Evolutionary conservation across 2,113 vertebrate genomes (phyloP).

Genomic region (Puffinus mauretanicus): DNA sequence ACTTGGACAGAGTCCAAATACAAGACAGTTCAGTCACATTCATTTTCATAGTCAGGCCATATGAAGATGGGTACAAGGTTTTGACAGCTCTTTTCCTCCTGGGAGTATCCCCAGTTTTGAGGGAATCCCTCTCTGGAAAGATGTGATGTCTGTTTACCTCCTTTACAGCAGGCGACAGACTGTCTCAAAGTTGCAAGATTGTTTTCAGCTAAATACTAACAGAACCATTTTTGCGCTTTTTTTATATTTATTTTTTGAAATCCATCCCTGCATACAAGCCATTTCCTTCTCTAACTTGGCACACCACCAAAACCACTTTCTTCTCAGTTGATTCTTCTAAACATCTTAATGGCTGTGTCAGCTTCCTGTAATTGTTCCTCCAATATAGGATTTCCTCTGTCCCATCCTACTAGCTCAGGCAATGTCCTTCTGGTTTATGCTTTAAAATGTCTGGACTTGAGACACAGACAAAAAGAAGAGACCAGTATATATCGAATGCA

Average conservation of each 20-base stretch:
- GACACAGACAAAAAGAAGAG: slow-evolving; percentile 19
- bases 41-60: not conserved
- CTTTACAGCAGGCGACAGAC: not conserved
- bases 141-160: not conserved
- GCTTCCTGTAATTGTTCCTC: slow-evolving; percentile 79
- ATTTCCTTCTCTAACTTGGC: slow-evolving; percentile 57
- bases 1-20: not conserved
- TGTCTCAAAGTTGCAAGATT: not conserved
- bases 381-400: slow-evolving; percentile 75
- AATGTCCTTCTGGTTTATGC: slow-evolving; percentile 10
- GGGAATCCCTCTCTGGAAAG: not conserved
- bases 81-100: not conserved
- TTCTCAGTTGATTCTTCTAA: slow-evolving; percentile 67
- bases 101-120: not conserved
- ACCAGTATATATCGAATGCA: not conserved
- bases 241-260: slow-evolving; percentile 33
- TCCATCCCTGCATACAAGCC: not conserved
- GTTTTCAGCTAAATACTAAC: not conserved
- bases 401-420: slow-evolving; percentile 54
- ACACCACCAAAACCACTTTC: slow-evolving; percentile 51
- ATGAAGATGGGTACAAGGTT: not conserved
- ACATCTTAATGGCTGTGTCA: slow-evolving; percentile 68
- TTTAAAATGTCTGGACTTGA: slow-evolving; percentile 30
- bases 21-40: not conserved
- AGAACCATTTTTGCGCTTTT: not conserved